Percentiles rank a stretch among this genome's conserved stretches.
phyloP scores from a whole-genome alignment of 2,888 invertebrate species.

The Stictocephala bisonia region DNA sequence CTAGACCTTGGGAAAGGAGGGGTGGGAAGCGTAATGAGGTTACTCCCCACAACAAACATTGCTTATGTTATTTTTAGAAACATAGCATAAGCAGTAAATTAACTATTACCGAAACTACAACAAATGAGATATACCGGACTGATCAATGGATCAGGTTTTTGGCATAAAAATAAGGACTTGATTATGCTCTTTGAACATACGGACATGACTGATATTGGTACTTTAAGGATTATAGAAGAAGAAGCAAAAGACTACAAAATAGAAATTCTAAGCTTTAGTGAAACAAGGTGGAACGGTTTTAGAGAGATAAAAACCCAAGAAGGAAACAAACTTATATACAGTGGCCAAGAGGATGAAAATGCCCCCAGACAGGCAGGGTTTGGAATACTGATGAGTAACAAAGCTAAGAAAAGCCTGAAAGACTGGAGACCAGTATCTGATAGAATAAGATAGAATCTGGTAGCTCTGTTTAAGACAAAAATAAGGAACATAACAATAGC shows the following conservation, averaged over 20 bases:
- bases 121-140: neutral
- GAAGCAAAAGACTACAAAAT: conserved; percentile 33
- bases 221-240: conserved; percentile 13
- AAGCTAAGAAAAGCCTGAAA: conserved; percentile 2
- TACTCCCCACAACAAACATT: no score
- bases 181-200: conserved; percentile 39
- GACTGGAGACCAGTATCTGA: conserved; percentile 45
- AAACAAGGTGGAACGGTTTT: conserved; percentile 35
- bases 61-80: no score
- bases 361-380: conserved; percentile 27
- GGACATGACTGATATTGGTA: conserved; percentile 36
- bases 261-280: conserved; percentile 22
- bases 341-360: conserved; percentile 6
- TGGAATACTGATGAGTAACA: conserved; percentile 23
- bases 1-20: no score
- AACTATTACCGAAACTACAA: conserved; percentile 18
- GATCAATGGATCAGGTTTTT: conserved; percentile 15
- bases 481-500: neutral
- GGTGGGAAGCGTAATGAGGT: no score
- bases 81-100: no score
- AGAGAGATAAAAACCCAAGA: conserved; percentile 4
- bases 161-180: conserved; percentile 4
- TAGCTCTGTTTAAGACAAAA: neutral
- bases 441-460: neutral
- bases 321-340: conserved; percentile 17